Evolutionary conservation across 2,888 invertebrate genomes (phyloP), one percentile per base, ranked within the genome.

Genomic region (Ypsolopha scabrella): DNA sequence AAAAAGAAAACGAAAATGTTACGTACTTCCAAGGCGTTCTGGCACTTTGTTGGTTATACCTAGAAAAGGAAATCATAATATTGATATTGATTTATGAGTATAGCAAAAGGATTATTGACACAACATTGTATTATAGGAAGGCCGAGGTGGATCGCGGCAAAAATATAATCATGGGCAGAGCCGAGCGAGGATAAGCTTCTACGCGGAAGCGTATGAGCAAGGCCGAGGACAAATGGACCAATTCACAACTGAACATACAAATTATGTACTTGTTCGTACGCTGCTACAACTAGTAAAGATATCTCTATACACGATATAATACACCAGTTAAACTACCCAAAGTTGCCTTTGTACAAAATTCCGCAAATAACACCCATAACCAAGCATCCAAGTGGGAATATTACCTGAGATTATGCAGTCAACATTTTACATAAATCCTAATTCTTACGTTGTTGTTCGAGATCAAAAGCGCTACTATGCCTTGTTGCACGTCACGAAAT

Each of bases 41-140:
- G 75, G 80, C 82, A 75, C 78, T 77, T 80, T 81, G 83, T 75
- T 85, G 83, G 76, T 81, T 83, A 85, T 85, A 85, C 83, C 83
- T 85, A 83, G 83, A 83, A 83, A 81, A 77, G 80, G 60, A 77
- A 67, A 83, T 73, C 58, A 76, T 65, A 75, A 61, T 58, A 60
- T 62, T 62, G 62, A 70, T 66, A 67, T 68, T 67, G 47, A 10
- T 47, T 48, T 24, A 24, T 4, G 24, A 24, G 24, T 24, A 41
- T 33, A 46, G 6, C 33, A 50, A 39, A 35, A 44, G 4, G 34
- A 24, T 35, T 37, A 48, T 6, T 10, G 24, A 34, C 35, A 51
- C 39, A 38, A 44, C 14, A 35, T 51, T 35, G 37, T 41, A 51
- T 51, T 65, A 63, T 60, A 65, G 72, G 70, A 76, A 80, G 80